Base-by-base conservation (phyloP, 2,113 vertebrate genomes). In the Triplophysa siluroides region DNA sequence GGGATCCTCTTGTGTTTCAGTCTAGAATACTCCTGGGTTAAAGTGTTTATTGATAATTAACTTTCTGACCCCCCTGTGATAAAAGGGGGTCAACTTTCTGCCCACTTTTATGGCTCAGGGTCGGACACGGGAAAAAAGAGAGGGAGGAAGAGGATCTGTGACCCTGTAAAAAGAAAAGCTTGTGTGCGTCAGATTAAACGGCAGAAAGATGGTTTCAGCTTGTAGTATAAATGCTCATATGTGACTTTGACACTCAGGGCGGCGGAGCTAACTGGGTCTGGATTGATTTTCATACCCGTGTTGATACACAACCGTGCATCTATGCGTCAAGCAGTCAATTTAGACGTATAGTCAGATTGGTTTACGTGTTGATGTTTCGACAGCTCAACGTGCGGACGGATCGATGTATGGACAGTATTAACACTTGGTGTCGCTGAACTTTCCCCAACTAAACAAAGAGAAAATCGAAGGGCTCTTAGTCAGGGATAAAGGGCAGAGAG, bases 401-500 rank as follows among this genome's bases (percentile, higher is more conserved):
- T 77, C 75, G 52, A 77, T 77, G 75, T 38, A 77, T 77, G 12
- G 75, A 77, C 61, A 54, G 45, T 77, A 77, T 77, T 65, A 77
- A 65, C 75, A 54, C 62, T 65, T 18, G 7, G 62, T 76, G 74
- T 65, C 62, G 65, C 75, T 66, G 45, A 77, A 77, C 75, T 77
- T 54, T 66, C 62, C 61, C 61, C 12, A 77, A 66, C 62, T 52
- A 77, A 77, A 77, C 45, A 77, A 77, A 66, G 62, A 65, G 45
- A 54, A 77, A 66, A 77, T 77, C 62, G 19, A 77, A 77, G 61
- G 62, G 47, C 7, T 77, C 45, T 77, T 77, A 77, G 75, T 77
- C 75, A 77, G 45, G 43, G 62, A 77, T 64, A 77, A 77, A 77
- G 47, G 19, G 62, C n/a, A 19, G 47, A 52, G 26, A 54, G 19